Evolutionary conservation across 1,140 invertebrate species (phyloP).

Genomic region (Macrosteles quadrilineatus): DNA sequence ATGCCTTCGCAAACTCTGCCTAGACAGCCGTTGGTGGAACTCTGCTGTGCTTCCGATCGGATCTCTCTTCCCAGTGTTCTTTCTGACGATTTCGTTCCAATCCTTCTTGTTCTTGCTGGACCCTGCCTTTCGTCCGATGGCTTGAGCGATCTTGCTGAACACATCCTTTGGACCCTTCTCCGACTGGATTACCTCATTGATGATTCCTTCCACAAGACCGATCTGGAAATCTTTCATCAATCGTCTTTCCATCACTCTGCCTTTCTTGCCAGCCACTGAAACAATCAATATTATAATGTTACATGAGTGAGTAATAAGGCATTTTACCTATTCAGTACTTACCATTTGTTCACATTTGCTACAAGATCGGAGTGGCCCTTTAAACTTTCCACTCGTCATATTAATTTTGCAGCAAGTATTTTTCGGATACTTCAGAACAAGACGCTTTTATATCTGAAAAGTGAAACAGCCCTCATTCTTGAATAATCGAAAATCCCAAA

Average conservation of each 20-base stretch:
- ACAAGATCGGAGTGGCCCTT: too few relatives aligned
- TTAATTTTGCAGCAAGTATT: too few relatives aligned
- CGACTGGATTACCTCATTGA: conserved; percentile 65
- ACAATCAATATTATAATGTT: conserved; percentile 22
- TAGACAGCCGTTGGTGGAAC: conserved; percentile 57
- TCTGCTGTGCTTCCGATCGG: conserved; percentile 76
- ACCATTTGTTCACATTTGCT: too few relatives aligned
- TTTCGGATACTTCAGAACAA: too few relatives aligned
- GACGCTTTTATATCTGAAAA: too few relatives aligned
- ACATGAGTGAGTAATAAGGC: neutral
- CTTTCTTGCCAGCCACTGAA: conserved; percentile 77
- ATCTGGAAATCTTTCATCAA: conserved; percentile 90
- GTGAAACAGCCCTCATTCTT: too few relatives aligned
- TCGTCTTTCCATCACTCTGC: conserved; percentile 78
- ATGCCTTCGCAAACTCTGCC: conserved; percentile 67
- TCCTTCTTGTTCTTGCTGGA: conserved; percentile 77
- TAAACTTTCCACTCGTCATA: too few relatives aligned
- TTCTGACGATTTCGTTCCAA: conserved; percentile 80
- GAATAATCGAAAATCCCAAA: too few relatives aligned
- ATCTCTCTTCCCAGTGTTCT: conserved; percentile 65
- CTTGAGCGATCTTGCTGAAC: conserved; percentile 76
- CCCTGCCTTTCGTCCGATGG: conserved; percentile 64
- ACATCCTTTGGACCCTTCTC: conserved; percentile 73
- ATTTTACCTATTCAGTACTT: too few relatives aligned
- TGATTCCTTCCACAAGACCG: conserved; percentile 80